These are phyloP conservation scores for Sylvia atricapilla DNA, from an alignment of 2,113 vertebrate species.

Conservation along the genomic window DNA sequence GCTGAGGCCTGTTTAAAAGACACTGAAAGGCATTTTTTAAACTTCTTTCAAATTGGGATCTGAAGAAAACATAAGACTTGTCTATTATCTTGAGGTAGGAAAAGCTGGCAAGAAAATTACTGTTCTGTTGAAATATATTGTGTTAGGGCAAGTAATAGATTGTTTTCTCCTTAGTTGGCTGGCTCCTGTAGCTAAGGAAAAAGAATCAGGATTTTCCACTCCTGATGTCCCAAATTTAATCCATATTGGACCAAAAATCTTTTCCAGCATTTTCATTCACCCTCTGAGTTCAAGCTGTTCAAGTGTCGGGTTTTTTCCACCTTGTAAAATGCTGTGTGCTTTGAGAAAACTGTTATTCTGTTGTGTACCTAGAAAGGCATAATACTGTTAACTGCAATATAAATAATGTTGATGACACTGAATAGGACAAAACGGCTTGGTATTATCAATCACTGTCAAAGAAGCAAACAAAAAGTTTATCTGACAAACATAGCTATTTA, in stretches of 20 bases:
- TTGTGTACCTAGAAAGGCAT: background rate
- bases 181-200: background rate
- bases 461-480: background rate
- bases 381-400: background rate
- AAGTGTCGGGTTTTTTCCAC: background rate
- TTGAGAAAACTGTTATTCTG: constrained; percentile 4
- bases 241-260: background rate
- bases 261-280: background rate
- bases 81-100: background rate
- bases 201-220: background rate
- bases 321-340: background rate
- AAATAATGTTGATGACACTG: background rate
- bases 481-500: background rate
- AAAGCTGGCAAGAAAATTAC: background rate
- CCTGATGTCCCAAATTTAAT: constrained; percentile 1
- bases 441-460: background rate
- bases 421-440: background rate
- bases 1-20: background rate
- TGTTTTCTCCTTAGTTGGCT: background rate
- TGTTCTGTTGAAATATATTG: background rate
- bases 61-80: background rate
- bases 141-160: background rate
- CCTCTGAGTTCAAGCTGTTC: background rate
- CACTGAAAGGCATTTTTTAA: background rate
- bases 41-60: background rate